These are phyloP conservation scores for Lichenostomus cassidix DNA, from an alignment of 2,113 vertebrate genomes.

Conservation along the genomic window DNA sequence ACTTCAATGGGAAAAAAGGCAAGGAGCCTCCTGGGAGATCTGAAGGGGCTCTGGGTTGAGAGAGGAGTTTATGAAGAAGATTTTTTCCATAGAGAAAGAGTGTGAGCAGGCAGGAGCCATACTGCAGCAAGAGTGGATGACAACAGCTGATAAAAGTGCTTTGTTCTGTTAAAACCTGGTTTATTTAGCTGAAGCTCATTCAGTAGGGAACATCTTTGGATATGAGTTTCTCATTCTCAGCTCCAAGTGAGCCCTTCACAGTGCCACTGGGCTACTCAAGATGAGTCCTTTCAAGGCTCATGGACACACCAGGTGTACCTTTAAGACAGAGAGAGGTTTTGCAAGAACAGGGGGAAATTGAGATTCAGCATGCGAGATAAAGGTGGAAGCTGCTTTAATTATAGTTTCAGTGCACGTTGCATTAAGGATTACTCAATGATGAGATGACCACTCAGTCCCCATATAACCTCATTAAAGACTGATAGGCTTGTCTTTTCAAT, in stretches of 20 bases:
- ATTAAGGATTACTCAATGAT: slow-evolving; percentile 40
- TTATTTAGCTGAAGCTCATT: background rate
- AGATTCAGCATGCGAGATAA: background rate
- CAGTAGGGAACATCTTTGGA: background rate
- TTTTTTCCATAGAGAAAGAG: background rate
- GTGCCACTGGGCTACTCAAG: background rate
- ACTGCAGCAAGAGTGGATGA: background rate
- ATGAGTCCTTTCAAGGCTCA: background rate
- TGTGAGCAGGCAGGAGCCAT: background rate
- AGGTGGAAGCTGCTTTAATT: slow-evolving; percentile 41
- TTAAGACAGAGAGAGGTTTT: background rate
- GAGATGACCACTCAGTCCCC: slow-evolving; percentile 43
- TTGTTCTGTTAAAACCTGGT: background rate
- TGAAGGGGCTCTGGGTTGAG: background rate
- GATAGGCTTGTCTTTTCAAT: slow-evolving; percentile 29
- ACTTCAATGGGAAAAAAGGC: background rate
- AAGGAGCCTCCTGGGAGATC: background rate
- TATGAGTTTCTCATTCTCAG: background rate
- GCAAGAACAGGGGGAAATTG: slow-evolving; percentile 25
- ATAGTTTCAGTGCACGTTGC: slow-evolving; percentile 19
- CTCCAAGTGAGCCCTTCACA: background rate
- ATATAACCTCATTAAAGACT: slow-evolving; percentile 43
- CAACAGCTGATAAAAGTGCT: background rate
- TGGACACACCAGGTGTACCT: background rate
- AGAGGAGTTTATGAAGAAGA: background rate